Evolutionary conservation across 1,140 invertebrate species (phyloP).

Genomic region (Anagrus nilaparvatae): DNA sequence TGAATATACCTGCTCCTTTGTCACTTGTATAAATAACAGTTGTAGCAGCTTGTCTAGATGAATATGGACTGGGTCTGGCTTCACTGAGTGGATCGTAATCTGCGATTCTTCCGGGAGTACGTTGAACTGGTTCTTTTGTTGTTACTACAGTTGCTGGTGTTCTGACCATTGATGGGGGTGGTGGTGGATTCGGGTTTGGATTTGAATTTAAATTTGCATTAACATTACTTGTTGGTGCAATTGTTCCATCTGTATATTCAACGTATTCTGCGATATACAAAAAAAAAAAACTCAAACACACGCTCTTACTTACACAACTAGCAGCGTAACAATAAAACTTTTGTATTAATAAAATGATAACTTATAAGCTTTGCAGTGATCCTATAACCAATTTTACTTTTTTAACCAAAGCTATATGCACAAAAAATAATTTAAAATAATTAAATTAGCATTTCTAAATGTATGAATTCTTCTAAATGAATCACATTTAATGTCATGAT

Average conservation of each 20-base stretch:
- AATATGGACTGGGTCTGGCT: constrained; percentile 61
- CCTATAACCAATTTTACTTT: no score
- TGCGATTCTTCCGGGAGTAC: constrained; percentile 57
- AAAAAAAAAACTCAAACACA: no score
- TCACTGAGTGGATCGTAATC: constrained; percentile 70
- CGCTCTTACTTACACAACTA: no score
- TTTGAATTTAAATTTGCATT: no score
- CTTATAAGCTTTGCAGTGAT: no score
- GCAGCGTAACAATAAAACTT: no score
- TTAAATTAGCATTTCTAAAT: no score
- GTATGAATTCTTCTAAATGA: no score
- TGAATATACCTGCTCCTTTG: constrained; percentile 44
- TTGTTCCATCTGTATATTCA: constrained; percentile 40
- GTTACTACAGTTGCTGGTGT: not conserved
- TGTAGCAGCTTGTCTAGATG: constrained; percentile 57
- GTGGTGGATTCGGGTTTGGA: constrained; percentile 6
- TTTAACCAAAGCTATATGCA: no score
- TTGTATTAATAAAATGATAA: no score
- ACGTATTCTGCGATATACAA: constrained; percentile 35
- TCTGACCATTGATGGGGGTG: not conserved
- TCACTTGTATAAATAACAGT: constrained; percentile 81
- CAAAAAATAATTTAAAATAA: no score
- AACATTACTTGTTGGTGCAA: constrained; percentile 28
- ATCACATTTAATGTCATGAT: no score
- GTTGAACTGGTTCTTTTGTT: constrained; percentile 26